Evolutionary conservation across 53 echinoderm and acorn worm species (phyloP), one percentile per base, ranked within the genome.

Genomic region (Hippasteria phrygiana): DNA sequence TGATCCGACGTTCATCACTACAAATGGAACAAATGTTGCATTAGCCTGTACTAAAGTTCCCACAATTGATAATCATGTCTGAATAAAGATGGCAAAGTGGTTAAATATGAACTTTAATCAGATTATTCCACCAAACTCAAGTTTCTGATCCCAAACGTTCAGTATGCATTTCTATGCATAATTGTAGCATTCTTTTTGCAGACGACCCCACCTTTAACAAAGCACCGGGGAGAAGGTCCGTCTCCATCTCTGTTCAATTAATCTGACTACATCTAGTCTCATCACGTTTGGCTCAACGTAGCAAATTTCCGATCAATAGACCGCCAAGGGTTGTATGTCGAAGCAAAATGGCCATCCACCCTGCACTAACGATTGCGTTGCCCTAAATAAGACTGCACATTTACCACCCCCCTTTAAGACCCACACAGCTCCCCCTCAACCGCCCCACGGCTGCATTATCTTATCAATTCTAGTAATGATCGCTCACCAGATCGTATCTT

Each of bases 401-500:
- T 14, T 37, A 14, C 24, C 53, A 51, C 78, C 78, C 59, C 48
- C 20, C 48, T 22, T 18, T 22, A 31, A 45, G 29, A 45, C 43
- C 43, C 66, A 46, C 17, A 17, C 46, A 26, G 17, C 64, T 28
- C 82, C 82, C 66, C 7, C 42, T 39, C 39, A 79, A 56, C 33
- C 16, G 65, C 82, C 33, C 22, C 36, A 78, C 16, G 45, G 82
- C 64, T 43, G 29, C 28, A 36, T 13, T 46, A 24, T 43, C 62
- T 27, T 82, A 75, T 50, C 75, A 4, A 75, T 50, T 75, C 75
- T 47, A 1, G 48, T 31, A 66, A 64, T 82, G 82, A 82, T 66
- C 16, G 82, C 82, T 36, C 1, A 9, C 46, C 17, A 42, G 35
- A 73, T 33, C 34, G 26, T 41, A 82, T 65, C 41, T 41, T 63